Base-by-base conservation (phyloP, 1,140 invertebrate species). In the Chrysopa pallens region DNA sequence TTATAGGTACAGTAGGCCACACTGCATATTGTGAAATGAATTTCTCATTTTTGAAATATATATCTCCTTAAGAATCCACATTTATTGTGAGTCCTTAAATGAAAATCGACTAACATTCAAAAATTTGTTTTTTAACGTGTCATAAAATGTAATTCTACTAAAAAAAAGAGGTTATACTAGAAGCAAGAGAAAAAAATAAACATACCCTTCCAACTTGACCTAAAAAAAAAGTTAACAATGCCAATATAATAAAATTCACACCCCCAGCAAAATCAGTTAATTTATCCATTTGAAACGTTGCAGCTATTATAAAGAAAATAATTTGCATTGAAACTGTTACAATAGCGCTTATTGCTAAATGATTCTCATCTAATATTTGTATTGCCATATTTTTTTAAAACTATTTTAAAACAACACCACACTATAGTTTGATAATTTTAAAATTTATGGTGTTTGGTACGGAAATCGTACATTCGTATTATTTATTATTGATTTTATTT, bases 241-340 rank as follows among this genome's bases (percentile, higher is more conserved):
- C 86, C 42, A 91, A 69, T 35, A 89, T 80, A 45, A 91, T 85
- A 58, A 93, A 92, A 63, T 91, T 92, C 37, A 80, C 79, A 42
- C 87, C 88, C 6, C 87, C 86, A 43, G 87, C 88, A 66, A 93
- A 89, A 61, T 92, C 89, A 1, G 86, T 87, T 11, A 93, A 62
- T 69, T 90, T 91, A 55, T 92, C 87, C 67, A 84, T 75, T 62
- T 90, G 81, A 52, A 86, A 84, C 35, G 77, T 70, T 8, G 84
- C 84, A 27, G 86, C 86, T 44, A 91, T 74, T 12, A 76, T 67
- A 59, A 91, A 93, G 63, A 91, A 93, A 33, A 85, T 70, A 36
- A 91, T 67, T 62, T 92, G 87, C 82, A 93, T 83, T 4, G 67
- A 72, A 36, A 86, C 74, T 6, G 84, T 87, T 7, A 90, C 83